Percentiles rank a stretch among this genome's conserved stretches.
Evolutionary conservation across 2,797 vertebrate species (phyloP).

Genomic region (Parotocinclus haroldoi): DNA sequence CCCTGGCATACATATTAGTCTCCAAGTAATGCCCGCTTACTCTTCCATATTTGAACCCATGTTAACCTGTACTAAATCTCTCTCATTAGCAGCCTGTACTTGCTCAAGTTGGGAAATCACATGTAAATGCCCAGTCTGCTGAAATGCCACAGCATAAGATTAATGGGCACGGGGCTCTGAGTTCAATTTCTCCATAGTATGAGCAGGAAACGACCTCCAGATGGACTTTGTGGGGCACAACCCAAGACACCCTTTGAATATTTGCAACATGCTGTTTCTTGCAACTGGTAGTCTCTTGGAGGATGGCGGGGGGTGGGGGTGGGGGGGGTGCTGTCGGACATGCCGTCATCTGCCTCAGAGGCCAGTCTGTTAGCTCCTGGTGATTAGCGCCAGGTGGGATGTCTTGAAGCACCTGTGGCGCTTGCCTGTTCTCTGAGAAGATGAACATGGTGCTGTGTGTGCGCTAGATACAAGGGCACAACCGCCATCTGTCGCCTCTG

Average conservation of each 20-base stretch:
- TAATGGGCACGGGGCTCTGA: slow-evolving; percentile 30
- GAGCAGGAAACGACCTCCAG: slow-evolving; percentile 31
- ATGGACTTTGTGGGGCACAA: slow-evolving; percentile 45
- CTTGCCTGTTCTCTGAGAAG: slow-evolving; percentile 52
- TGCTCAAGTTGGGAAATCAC: slow-evolving; percentile 13
- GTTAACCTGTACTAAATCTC: slow-evolving; percentile 11
- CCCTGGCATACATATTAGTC: neutral
- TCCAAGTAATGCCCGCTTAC: slow-evolving; percentile 17
- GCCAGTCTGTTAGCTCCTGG: slow-evolving; percentile 47
- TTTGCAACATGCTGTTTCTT: slow-evolving; percentile 55
- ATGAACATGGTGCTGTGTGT: slow-evolving; percentile 4
- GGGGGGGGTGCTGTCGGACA: slow-evolving; percentile 63
- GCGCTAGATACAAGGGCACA: slow-evolving; percentile 13
- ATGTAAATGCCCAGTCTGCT: slow-evolving; percentile 7
- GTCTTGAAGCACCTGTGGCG: slow-evolving; percentile 72
- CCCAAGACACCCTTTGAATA: slow-evolving; percentile 39
- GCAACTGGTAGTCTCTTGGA: slow-evolving; percentile 59
- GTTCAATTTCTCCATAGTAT: slow-evolving; percentile 14
- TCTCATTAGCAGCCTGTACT: slow-evolving; percentile 27
- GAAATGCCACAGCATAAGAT: slow-evolving; percentile 39
- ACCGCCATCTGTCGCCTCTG: slow-evolving; percentile 62
- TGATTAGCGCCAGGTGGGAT: slow-evolving; percentile 58
- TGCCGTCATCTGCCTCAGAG: slow-evolving; percentile 65
- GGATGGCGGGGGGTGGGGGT: slow-evolving; percentile 56
- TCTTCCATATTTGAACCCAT: slow-evolving; percentile 5